phyloP scores from a whole-genome alignment of 2,888 invertebrate species.

The Hypselothyrea guttata region DNA sequence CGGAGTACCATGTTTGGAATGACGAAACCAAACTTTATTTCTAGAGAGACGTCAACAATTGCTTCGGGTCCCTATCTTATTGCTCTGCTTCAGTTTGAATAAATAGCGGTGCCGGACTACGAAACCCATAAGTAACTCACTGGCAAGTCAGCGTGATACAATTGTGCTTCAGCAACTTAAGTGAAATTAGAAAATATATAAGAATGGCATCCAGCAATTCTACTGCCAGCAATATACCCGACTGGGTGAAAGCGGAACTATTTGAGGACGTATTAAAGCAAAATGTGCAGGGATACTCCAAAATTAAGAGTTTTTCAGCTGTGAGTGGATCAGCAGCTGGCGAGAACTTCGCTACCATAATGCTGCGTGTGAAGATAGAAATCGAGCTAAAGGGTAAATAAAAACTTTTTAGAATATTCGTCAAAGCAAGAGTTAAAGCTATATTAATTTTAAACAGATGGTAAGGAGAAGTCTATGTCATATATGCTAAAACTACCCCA shows the following conservation, averaged over 20 bases:
- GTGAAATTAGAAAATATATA: no score
- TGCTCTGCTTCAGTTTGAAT: no score
- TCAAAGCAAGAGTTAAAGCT: not conserved
- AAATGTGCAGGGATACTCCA: constrained; percentile 41
- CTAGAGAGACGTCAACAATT: no score
- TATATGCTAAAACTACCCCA: constrained; percentile 64
- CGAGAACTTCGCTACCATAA: constrained; percentile 78
- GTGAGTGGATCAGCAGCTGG: constrained; percentile 61
- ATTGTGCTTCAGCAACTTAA: no score
- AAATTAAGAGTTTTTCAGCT: constrained; percentile 45
- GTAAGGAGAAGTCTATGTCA: constrained; percentile 41
- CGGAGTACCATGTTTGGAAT: no score
- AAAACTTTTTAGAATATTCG: no score
- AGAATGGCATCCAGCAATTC: no score
- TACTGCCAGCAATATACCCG: constrained; percentile 31
- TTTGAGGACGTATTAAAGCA: constrained; percentile 48
- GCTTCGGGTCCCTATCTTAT: no score
- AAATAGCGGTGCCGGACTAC: no score
- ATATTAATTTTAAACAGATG: constrained; percentile 34
- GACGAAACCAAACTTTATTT: no score
- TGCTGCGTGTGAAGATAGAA: constrained; percentile 70
- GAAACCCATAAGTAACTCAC: no score
- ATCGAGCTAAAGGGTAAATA: constrained; percentile 65
- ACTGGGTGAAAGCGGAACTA: constrained; percentile 48
- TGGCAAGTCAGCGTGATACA: no score